Percentiles rank a stretch among this genome's conserved stretches.
These are phyloP conservation scores for Ditula angustiorana DNA, from an alignment of 2,888 invertebrate genomes.

Conservation along the genomic window DNA sequence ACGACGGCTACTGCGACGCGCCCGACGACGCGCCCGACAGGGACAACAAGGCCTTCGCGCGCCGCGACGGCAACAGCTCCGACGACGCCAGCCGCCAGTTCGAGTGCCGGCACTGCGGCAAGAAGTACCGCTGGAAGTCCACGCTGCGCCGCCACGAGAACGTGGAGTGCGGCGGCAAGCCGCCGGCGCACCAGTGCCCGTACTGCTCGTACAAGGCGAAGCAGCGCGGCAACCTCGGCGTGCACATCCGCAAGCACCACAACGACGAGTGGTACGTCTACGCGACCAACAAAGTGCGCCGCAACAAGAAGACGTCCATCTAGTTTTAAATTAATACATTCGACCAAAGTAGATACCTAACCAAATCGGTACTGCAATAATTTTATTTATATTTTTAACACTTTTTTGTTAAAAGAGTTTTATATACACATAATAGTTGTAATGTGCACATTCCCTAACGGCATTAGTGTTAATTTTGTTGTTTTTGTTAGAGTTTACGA, in stretches of 20 bases:
- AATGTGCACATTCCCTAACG: constrained; percentile 83
- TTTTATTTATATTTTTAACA: constrained; percentile 70
- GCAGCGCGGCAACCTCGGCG: constrained; percentile 92
- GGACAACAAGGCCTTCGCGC: constrained; percentile 67
- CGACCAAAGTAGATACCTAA: constrained; percentile 83
- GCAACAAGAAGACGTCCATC: constrained; percentile 75
- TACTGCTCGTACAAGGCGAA: constrained; percentile 92
- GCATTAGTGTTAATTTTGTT: constrained; percentile 78
- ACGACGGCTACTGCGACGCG: constrained; percentile 61
- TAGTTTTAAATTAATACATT: constrained; percentile 47
- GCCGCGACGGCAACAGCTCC: constrained; percentile 65
- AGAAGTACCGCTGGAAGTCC: constrained; percentile 94
- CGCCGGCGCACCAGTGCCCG: constrained; percentile 92
- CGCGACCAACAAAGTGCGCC: constrained; percentile 79
- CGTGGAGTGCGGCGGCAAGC: constrained; percentile 94
- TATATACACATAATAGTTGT: constrained; percentile 76
- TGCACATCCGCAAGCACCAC: constrained; percentile 93
- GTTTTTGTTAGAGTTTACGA: constrained; percentile 82
- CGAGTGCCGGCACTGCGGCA: constrained; percentile 93
- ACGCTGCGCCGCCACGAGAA: constrained; percentile 93
- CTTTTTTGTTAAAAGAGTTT: constrained; percentile 75
- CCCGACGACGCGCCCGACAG: constrained; percentile 61
- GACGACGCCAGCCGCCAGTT: constrained; percentile 87
- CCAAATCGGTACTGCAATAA: constrained; percentile 85
- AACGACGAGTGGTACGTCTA: constrained; percentile 82